phyloP scores from a whole-genome alignment of 2,888 invertebrate species.

The Agrilus mali region DNA sequence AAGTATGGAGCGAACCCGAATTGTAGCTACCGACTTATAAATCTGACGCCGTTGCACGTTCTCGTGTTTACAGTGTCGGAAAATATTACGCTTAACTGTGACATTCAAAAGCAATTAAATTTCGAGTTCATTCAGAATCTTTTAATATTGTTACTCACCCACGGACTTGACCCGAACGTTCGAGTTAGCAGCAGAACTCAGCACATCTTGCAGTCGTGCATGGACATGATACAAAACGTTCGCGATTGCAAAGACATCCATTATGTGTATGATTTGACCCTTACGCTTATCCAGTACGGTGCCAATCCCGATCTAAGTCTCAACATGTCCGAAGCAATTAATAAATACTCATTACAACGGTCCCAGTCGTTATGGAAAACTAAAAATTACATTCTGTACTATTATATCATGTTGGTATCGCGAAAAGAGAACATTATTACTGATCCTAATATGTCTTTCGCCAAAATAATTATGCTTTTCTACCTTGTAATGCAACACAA shows the following conservation, averaged over 20 bases:
- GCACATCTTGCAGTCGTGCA: slow-evolving; percentile 56
- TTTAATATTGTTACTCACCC: slow-evolving; percentile 47
- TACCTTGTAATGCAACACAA: slow-evolving; percentile 56
- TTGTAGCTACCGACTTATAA: slow-evolving; percentile 49
- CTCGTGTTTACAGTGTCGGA: slow-evolving; percentile 59
- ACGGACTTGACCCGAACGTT: slow-evolving; percentile 55
- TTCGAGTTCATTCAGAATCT: slow-evolving; percentile 60
- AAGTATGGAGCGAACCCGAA: slow-evolving; percentile 63
- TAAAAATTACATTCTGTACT: slow-evolving; percentile 50
- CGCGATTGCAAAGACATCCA: slow-evolving; percentile 52
- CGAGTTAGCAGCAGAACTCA: slow-evolving; percentile 46
- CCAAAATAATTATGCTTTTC: slow-evolving; percentile 52
- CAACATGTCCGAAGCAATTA: slow-evolving; percentile 34
- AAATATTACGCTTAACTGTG: slow-evolving; percentile 54
- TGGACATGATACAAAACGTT: slow-evolving; percentile 58
- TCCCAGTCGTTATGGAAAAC: slow-evolving; percentile 41
- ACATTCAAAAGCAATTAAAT: slow-evolving; percentile 51
- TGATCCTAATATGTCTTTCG: slow-evolving; percentile 50
- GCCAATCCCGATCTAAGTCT: slow-evolving; percentile 59
- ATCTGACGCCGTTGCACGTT: slow-evolving; percentile 56
- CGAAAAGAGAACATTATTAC: slow-evolving; percentile 49
- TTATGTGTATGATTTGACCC: slow-evolving; percentile 55
- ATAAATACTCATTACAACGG: slow-evolving; percentile 26
- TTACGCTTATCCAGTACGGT: slow-evolving; percentile 60
- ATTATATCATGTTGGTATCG: slow-evolving; percentile 58